Evolutionary conservation across 2,888 invertebrate species (phyloP).

Genomic region (Drosophila anomalata): DNA sequence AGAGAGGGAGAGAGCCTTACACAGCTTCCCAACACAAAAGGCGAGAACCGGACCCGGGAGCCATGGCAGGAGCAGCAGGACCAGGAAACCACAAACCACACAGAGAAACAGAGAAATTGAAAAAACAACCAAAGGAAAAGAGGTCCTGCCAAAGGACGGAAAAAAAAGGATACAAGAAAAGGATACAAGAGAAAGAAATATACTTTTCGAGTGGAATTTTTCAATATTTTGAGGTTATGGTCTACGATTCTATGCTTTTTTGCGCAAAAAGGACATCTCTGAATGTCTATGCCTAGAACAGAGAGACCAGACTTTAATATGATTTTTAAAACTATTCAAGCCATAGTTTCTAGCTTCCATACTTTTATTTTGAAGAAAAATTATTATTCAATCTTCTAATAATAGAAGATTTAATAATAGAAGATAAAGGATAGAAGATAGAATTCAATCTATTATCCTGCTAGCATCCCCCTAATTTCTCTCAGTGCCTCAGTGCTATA

Average conservation of each 20-base stretch:
- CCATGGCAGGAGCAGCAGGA: constrained; percentile 15
- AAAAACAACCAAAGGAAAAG: constrained; percentile 5
- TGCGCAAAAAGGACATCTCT: too few relatives aligned
- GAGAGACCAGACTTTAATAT: too few relatives aligned
- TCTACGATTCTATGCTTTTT: too few relatives aligned
- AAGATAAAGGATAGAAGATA: too few relatives aligned
- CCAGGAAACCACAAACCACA: constrained; percentile 69
- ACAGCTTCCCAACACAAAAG: constrained; percentile 50
- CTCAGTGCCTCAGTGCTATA: background rate
- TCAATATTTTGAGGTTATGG: background rate
- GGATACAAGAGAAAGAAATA: background rate
- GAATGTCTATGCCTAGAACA: too few relatives aligned
- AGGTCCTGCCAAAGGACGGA: background rate
- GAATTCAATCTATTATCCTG: too few relatives aligned
- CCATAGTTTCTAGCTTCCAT: too few relatives aligned
- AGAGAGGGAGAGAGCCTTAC: too few relatives aligned
- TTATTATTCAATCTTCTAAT: too few relatives aligned
- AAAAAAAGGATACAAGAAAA: background rate
- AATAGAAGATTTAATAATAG: too few relatives aligned
- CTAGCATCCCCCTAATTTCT: background rate
- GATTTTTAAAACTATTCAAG: too few relatives aligned
- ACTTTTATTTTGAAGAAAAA: too few relatives aligned
- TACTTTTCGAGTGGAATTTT: background rate
- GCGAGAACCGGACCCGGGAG: constrained; percentile 23
- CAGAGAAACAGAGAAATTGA: constrained; percentile 38